phyloP scores from a whole-genome alignment of 2,888 invertebrate species.

The Tipula lateralis region DNA sequence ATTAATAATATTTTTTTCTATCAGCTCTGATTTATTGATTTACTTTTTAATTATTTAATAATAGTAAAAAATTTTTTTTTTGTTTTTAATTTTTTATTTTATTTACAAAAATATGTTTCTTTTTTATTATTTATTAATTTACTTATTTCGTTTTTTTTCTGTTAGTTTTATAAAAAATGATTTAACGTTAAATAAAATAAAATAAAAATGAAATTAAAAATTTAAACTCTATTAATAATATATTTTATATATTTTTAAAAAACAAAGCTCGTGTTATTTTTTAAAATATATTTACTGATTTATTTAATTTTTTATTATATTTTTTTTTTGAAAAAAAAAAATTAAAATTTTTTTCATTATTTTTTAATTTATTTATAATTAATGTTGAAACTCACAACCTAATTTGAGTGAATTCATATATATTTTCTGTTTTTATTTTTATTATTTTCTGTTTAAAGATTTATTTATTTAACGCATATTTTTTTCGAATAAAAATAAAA shows the following conservation, averaged over 20 bases:
- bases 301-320: neutral
- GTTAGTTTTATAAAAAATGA: neutral
- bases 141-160: neutral
- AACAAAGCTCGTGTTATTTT: conserved; percentile 27
- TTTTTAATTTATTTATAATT: neutral
- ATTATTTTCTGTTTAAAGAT: neutral
- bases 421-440: neutral
- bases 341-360: neutral
- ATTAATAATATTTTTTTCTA: neutral
- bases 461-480: neutral
- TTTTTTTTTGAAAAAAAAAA: neutral
- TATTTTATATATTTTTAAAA: conserved; percentile 7
- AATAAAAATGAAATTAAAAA: neutral
- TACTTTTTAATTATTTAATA: neutral
- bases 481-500: neutral
- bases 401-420: conserved; percentile 26
- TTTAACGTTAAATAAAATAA: neutral
- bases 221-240: neutral
- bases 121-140: neutral
- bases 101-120: conserved; percentile 25
- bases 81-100: neutral
- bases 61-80: conserved; percentile 27
- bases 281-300: neutral
- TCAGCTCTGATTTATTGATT: neutral
- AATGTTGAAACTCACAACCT: conserved; percentile 29